These are phyloP conservation scores for Ophioderma brevispina DNA, from an alignment of 35 echinoderm and acorn worm species.

Conservation along the genomic window DNA sequence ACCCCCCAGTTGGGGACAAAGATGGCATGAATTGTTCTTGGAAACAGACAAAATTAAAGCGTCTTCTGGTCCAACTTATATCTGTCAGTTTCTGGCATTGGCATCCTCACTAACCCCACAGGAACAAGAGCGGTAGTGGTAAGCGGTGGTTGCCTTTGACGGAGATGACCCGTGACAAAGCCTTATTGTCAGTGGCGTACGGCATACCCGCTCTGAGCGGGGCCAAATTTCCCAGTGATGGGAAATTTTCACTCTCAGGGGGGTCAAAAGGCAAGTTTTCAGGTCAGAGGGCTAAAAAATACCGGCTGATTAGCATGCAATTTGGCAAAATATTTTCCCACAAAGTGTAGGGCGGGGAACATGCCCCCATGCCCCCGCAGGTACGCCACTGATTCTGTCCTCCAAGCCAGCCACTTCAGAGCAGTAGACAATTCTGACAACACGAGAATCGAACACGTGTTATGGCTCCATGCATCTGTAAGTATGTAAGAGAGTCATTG, in stretches of 20 bases:
- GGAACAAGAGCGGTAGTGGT: not conserved
- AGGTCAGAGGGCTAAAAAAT: too few species aligned
- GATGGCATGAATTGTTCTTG: not conserved
- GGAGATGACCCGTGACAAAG: conserved; percentile 45
- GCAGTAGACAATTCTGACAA: conserved; percentile 11
- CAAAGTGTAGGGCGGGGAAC: too few species aligned
- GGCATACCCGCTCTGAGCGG: too few species aligned
- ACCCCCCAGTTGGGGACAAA: not conserved
- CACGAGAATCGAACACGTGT: conserved; percentile 50
- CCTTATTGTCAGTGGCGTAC: too few species aligned
- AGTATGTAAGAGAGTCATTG: not conserved
- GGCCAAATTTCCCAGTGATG: too few species aligned
- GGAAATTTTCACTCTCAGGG: too few species aligned
- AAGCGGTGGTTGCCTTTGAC: conserved; percentile 61
- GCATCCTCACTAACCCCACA: not conserved
- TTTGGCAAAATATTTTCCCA: too few species aligned
- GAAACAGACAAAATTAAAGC: conserved; percentile 3
- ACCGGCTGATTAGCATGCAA: too few species aligned
- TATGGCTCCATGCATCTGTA: conserved; percentile 43
- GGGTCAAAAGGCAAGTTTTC: too few species aligned
- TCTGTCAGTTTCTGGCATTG: not conserved
- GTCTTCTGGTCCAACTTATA: conserved; percentile 24
- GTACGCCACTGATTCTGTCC: too few species aligned
- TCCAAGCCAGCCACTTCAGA: not conserved
- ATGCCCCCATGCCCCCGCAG: too few species aligned